Conservation (phyloP, 2,888 invertebrate species). For the Meta bourneti region DNA sequence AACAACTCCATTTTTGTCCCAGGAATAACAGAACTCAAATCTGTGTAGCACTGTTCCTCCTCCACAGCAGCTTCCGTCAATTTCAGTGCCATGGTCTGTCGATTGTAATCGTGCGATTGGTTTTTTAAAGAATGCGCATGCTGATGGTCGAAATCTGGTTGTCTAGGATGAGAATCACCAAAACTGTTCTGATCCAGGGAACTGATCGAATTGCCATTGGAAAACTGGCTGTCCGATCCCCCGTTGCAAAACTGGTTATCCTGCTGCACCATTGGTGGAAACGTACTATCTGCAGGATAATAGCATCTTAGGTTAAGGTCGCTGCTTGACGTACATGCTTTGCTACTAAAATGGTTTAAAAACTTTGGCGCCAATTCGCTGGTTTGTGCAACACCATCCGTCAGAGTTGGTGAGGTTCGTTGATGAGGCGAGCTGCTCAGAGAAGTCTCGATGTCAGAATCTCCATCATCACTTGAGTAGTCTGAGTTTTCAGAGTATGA, state of each 20-base stretch:
- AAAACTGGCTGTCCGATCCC: slow-evolving; percentile 40
- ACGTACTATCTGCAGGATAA: slow-evolving; percentile 61
- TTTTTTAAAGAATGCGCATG: slow-evolving; percentile 57
- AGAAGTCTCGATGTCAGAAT: slow-evolving; percentile 73
- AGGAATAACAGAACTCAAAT: slow-evolving; percentile 79
- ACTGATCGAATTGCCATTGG: slow-evolving; percentile 43
- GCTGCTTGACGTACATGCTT: slow-evolving; percentile 50
- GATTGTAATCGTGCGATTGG: slow-evolving; percentile 35
- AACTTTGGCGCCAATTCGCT: slow-evolving; percentile 53
- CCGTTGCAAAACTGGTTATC: slow-evolving; percentile 66
- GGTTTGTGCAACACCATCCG: slow-evolving; percentile 55
- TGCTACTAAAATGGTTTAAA: slow-evolving; percentile 65
- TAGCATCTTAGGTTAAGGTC: slow-evolving; percentile 66
- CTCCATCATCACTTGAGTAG: slow-evolving; percentile 79
- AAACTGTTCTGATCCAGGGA: slow-evolving; percentile 49
- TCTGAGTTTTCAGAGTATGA: slow-evolving; percentile 81
- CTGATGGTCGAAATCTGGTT: slow-evolving; percentile 40
- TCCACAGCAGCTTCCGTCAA: slow-evolving; percentile 59
- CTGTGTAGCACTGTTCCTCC: slow-evolving; percentile 79
- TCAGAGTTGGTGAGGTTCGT: slow-evolving; percentile 39
- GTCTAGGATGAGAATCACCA: slow-evolving; percentile 37
- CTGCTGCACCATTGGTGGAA: slow-evolving; percentile 38
- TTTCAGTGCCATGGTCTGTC: slow-evolving; percentile 43
- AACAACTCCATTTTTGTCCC: slow-evolving; percentile 74
- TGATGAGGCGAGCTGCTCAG: slow-evolving; percentile 66